phyloP scores from a whole-genome alignment of 2,888 invertebrate species.

The Idaea straminata region DNA sequence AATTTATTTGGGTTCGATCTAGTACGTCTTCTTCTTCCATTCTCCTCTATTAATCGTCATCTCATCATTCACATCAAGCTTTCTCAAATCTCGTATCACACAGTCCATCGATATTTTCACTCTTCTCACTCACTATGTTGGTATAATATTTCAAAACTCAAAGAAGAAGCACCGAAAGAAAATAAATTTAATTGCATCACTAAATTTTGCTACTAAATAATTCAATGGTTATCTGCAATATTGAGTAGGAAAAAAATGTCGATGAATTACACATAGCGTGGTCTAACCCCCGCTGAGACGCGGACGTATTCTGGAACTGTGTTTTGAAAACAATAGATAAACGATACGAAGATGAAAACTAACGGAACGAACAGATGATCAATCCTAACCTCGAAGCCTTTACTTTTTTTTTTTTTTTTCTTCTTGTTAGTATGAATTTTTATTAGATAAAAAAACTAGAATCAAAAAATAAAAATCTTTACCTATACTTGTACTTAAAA shows the following conservation, averaged over 20 bases:
- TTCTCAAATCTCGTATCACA: too few relatives aligned
- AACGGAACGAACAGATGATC: not conserved
- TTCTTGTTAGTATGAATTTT: too few relatives aligned
- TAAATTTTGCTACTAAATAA: not conserved
- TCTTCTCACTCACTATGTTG: not conserved
- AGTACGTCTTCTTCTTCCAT: too few relatives aligned
- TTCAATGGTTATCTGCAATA: conserved; percentile 19
- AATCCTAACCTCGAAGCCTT: too few relatives aligned
- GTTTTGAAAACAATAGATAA: not conserved
- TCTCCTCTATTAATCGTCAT: too few relatives aligned
- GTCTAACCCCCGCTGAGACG: conserved; percentile 22
- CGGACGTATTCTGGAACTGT: conserved; percentile 16
- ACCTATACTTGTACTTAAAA: too few relatives aligned
- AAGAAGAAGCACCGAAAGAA: not conserved
- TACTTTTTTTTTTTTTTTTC: too few relatives aligned
- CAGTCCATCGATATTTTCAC: too few relatives aligned
- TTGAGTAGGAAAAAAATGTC: conserved; percentile 21
- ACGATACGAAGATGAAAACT: not conserved
- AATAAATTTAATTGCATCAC: conserved; percentile 4
- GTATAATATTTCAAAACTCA: not conserved
- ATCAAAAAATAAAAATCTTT: too few relatives aligned
- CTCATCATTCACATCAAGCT: too few relatives aligned
- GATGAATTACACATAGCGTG: conserved; percentile 26
- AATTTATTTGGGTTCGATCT: too few relatives aligned
- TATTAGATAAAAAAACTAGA: too few relatives aligned